phyloP scores from a whole-genome alignment of 2,113 vertebrate species.

The Lota lota region DNA sequence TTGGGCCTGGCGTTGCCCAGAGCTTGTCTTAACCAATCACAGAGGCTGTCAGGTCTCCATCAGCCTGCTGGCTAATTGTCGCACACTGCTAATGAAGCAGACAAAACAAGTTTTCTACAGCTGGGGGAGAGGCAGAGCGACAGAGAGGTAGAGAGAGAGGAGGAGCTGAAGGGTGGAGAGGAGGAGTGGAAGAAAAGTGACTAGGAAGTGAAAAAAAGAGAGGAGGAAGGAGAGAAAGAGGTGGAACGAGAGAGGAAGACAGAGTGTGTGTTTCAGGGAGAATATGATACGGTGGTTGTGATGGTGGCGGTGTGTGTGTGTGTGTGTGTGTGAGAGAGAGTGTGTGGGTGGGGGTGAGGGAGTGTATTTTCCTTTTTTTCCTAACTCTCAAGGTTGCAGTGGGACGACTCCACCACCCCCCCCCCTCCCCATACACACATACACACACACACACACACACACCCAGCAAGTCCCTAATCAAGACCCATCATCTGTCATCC shows the following conservation, averaged over 20 bases:
- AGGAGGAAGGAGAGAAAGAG: conserved; percentile 39
- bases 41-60: conserved; percentile 99
- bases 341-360: background rate
- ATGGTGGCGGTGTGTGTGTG: background rate
- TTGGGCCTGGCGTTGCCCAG: conserved; percentile 86
- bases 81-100: conserved; percentile 99
- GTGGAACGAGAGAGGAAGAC: conserved; percentile 19
- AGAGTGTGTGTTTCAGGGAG: background rate
- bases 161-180: conserved; percentile 64
- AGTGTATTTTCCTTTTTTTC: background rate
- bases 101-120: conserved; percentile 97
- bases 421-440: conserved; percentile 55
- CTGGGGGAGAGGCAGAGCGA: conserved; percentile 10
- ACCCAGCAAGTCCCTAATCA: conserved; percentile 86
- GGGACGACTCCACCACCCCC: conserved; percentile 85
- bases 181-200: conserved; percentile 29
- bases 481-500: conserved; percentile 82
- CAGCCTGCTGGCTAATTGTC: conserved; percentile 99
- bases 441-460: conserved; percentile 82
- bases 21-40: conserved; percentile 99
- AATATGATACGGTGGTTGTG: background rate
- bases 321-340: no score
- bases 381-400: conserved; percentile 89
- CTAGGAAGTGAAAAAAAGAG: conserved; percentile 43
- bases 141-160: conserved; percentile 21